Evolutionary conservation across 2,797 vertebrate genomes (phyloP), one percentile per base, ranked within the genome.

Genomic region (Melanitta fusca): DNA sequence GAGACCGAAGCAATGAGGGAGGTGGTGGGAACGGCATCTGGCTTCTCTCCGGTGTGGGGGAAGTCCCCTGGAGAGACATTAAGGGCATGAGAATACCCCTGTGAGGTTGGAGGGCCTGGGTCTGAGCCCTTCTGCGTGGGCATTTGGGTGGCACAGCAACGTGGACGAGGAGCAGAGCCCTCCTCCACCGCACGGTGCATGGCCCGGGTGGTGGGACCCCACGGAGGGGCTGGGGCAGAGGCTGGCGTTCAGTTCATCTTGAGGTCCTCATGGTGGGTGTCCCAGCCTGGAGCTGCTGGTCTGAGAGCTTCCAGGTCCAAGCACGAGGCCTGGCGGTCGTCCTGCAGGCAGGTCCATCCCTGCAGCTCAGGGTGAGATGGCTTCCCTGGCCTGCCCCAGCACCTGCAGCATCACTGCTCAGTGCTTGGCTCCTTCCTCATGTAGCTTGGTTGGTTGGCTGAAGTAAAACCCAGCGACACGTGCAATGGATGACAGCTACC

Each of bases 251-350:
- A 16, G 56, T 38, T 86, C 8, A 2, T n/a, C 57, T 32, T 20
- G 0, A 34, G 47, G 8, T 81, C 16, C 88, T n/a, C 1, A 0
- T 9, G 30, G 47, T 43, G 45, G 13, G 3, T 45, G 15, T 16
- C 20, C 54, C 65, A 41, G 36, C 17, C 47, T 60, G 58, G 36
- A 58, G 80, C 56, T 91, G 30, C 71, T 38, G 58, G 22, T 47
- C 47, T 47, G 21, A 47, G 47, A 47, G 47, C 47, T 47, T 47
- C 11, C 47, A 47, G 56, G 36, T 39, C 36, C 2, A 2, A 73
- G 39, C 69, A 54, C 32, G 7, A 49, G 82, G 6, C 75, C 66
- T 41, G 13, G 30, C 57, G 13, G 32, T 66, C 3, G 18, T 24
- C 54, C 34, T 51, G 14, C 47, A 25, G 39, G 13, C 21, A 43